Percentiles rank a stretch among this genome's conserved stretches.
Conservation (phyloP, 2,113 vertebrate genomes). For the Rhabdornis inornatus region DNA sequence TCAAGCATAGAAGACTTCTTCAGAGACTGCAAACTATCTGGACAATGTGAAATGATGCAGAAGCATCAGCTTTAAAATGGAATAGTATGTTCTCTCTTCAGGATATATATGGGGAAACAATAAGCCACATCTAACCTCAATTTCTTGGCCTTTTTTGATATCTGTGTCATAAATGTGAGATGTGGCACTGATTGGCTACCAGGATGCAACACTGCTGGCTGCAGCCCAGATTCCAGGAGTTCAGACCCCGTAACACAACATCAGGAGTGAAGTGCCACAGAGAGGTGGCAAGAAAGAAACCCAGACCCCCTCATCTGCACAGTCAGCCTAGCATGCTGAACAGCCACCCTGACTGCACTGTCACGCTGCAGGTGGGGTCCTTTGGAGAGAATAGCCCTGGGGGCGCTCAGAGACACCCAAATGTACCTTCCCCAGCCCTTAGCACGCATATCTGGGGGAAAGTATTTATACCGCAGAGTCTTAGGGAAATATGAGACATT, state of each 20-base stretch:
- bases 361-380: background rate
- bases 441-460: background rate
- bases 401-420: background rate
- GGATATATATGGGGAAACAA: background rate
- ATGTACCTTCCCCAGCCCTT: background rate
- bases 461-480: background rate
- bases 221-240: background rate
- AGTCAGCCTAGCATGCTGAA: background rate
- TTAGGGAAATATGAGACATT: background rate
- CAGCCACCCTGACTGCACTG: background rate
- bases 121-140: background rate
- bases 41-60: background rate
- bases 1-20: background rate
- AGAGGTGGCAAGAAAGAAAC: background rate
- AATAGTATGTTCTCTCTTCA: background rate
- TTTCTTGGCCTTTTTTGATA: background rate
- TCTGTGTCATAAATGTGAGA: background rate
- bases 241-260: background rate
- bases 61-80: background rate
- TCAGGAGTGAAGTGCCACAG: background rate
- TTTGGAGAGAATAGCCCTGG: accelerated
- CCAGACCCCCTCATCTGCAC: accelerated
- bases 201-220: background rate
- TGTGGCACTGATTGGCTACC: background rate
- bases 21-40: background rate